Conservation (phyloP, 2,888 invertebrate species). For the Acholoe squamosa region DNA sequence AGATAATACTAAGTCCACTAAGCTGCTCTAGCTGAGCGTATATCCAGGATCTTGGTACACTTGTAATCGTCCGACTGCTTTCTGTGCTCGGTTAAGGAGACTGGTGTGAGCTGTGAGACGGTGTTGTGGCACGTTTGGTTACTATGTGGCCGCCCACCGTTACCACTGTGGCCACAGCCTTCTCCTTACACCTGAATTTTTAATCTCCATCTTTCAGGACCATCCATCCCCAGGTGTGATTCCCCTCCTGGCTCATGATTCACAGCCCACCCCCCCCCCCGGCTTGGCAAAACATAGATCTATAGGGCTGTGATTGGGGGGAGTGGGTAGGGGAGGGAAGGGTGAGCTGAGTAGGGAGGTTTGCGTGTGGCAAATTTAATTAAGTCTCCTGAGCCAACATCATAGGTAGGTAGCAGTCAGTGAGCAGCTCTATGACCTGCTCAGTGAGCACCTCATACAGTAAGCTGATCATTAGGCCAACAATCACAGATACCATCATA, state of each 20-base stretch:
- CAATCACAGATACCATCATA: too few species aligned
- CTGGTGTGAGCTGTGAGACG: neutral
- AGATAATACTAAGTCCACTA: too few species aligned
- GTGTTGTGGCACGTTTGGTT: neutral
- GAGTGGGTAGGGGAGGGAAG: neutral
- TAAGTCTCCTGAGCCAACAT: slow-evolving; percentile 34
- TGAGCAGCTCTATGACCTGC: neutral
- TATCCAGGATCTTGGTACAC: neutral
- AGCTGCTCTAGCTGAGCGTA: too few species aligned
- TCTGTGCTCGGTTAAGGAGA: neutral
- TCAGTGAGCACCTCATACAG: neutral
- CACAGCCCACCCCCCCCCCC: neutral
- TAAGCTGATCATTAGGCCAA: too few species aligned
- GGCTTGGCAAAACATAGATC: neutral
- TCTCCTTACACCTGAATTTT: neutral
- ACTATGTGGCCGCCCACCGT: slow-evolving; percentile 35
- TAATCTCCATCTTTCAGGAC: slow-evolving; percentile 23
- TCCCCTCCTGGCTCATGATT: neutral
- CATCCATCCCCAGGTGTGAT: neutral
- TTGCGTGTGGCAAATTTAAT: slow-evolving; percentile 47
- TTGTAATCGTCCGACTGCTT: neutral
- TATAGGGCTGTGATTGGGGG: neutral
- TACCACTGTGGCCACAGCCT: slow-evolving; percentile 23
- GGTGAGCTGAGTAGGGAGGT: neutral
- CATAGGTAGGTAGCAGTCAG: neutral